Base-by-base conservation (phyloP, 2,113 vertebrate genomes). In the Oxyura jamaicensis region DNA sequence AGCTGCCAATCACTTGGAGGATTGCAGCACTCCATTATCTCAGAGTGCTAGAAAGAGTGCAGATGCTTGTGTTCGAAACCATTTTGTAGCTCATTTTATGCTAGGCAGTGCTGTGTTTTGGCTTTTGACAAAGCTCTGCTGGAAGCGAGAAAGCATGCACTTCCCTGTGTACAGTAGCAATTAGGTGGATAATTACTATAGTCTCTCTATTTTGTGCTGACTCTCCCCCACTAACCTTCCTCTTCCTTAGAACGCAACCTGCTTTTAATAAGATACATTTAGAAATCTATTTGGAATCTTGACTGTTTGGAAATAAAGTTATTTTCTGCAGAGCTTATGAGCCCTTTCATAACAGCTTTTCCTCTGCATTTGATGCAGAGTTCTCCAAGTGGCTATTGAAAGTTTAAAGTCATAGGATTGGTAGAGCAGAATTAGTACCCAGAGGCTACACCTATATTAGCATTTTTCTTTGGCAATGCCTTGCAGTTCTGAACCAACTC, bases 171-270 rank as follows among this genome's bases (percentile, higher is more conserved):
- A 39, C 35, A 22, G 75, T 26, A 78, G 88, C 31, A 76, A 79
- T 94, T 94, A 83, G 67, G n/a, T 35, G 31, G 88, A 58, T 93
- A 83, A 94, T 94, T 91, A 80, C 35, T 46, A 23, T 33, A 71
- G 28, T 33, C 48, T 88, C 21, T 1, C 63, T 83, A 17, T 44
- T 77, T 73, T 63, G 14, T 76, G 21, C 22, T 52, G 25, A 48
- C 48, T 83, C 22, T 63, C 46, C 12, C 4, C 10, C 36, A 82
- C 82, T 88, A 39, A 74, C 44, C 39, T 56, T 76, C 53, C 33
- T 74, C 74, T 48, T 94, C 74, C 67, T 76, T 88, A 13, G 8
- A 83, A 31, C 2, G 0, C 55, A 85, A 50, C 31, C 65, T 62
- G 55, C 88, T 94, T 79, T 83, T 63, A 81, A 35, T 56, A 68